Conservation (phyloP, 1,140 invertebrate species). For the Idris sp. region DNA sequence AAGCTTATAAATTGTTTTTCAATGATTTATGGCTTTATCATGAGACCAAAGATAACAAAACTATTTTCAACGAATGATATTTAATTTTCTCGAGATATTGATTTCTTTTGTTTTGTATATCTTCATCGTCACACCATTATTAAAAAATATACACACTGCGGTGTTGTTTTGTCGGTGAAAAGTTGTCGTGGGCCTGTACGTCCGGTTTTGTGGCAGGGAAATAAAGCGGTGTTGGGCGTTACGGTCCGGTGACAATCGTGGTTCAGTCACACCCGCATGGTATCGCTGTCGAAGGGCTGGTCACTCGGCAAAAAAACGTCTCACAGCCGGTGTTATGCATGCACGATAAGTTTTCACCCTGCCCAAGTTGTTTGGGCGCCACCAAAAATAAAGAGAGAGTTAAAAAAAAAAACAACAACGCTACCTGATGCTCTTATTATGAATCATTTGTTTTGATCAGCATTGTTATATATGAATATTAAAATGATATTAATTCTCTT, state of each 20-base stretch:
- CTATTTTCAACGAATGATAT: neutral
- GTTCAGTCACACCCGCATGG: slow-evolving; percentile 34
- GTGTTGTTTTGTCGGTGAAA: slow-evolving; percentile 8
- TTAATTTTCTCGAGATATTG: neutral
- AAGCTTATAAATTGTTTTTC: no score
- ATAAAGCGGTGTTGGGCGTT: slow-evolving; percentile 25
- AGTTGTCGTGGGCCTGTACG: slow-evolving; percentile 21
- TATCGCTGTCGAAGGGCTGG: slow-evolving; percentile 20
- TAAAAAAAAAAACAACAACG: no score
- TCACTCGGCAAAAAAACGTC: slow-evolving; percentile 3
- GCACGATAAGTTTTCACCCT: slow-evolving; percentile 6
- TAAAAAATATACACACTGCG: neutral
- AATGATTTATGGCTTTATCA: no score
- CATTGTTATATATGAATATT: no score
- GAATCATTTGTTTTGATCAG: no score
- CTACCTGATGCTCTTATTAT: slow-evolving; percentile 5
- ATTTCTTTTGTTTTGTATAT: no score
- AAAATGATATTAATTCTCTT: no score
- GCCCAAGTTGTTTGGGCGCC: slow-evolving; percentile 13
- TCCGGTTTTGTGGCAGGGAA: slow-evolving; percentile 34
- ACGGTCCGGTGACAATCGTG: slow-evolving; percentile 20
- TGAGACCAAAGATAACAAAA: no score
- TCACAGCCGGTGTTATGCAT: slow-evolving; percentile 11
- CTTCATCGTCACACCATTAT: no score
- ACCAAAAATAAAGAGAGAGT: slow-evolving; percentile 7